phyloP scores from a whole-genome alignment of 1,140 invertebrate genomes.

The Zeugodacus cucurbitae region DNA sequence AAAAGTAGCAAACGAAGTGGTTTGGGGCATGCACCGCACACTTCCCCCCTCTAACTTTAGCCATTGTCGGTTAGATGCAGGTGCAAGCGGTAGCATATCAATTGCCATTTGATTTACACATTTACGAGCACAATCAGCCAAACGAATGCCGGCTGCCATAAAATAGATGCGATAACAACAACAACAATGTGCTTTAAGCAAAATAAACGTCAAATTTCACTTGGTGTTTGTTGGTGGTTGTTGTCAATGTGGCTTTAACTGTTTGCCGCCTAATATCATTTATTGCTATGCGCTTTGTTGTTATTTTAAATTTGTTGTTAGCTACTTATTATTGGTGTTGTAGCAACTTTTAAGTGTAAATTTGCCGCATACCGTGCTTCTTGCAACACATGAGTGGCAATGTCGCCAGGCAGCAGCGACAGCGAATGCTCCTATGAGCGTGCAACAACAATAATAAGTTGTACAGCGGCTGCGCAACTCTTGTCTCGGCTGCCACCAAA shows the following conservation, averaged over 20 bases:
- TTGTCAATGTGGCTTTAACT: background rate
- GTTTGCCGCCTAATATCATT: slow-evolving; percentile 23
- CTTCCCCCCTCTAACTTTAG: background rate
- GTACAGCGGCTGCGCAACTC: background rate
- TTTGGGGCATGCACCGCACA: background rate
- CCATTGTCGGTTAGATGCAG: background rate
- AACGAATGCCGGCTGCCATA: background rate
- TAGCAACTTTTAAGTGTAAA: slow-evolving; percentile 16
- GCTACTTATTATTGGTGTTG: background rate
- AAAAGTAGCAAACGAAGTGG: background rate
- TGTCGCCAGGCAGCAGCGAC: background rate
- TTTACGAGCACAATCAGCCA: slow-evolving; percentile 17
- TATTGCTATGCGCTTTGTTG: background rate
- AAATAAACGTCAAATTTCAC: background rate
- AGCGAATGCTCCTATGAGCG: background rate
- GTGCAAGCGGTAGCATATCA: slow-evolving; percentile 1
- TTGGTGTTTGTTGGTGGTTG: background rate
- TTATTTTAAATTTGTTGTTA: background rate
- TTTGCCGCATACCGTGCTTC: background rate
- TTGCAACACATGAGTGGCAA: background rate
- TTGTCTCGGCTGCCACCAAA: background rate
- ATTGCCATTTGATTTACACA: slow-evolving; percentile 25
- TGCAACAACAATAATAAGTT: background rate
- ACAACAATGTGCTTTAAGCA: background rate
- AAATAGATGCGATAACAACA: background rate